Evolutionary conservation across 2,888 invertebrate genomes (phyloP).

Genomic region (Plemyria rubiginata): DNA sequence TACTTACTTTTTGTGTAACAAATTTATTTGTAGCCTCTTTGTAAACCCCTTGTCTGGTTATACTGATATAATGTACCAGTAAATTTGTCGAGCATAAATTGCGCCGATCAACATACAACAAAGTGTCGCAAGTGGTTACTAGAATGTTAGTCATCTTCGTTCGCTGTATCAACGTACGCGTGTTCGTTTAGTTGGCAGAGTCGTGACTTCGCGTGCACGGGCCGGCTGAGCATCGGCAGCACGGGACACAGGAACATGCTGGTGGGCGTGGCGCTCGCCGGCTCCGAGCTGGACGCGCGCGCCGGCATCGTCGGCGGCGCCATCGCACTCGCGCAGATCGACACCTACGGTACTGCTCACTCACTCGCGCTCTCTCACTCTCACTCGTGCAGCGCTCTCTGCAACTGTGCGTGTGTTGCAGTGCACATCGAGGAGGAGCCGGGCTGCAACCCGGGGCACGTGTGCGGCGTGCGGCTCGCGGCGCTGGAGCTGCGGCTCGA

Average conservation of each 20-base stretch:
- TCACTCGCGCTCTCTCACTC: no score
- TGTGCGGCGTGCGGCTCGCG: constrained; percentile 91
- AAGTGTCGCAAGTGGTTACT: no score
- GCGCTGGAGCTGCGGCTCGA: constrained; percentile 96
- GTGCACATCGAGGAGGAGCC: constrained; percentile 96
- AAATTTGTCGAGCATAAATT: no score
- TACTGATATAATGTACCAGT: no score
- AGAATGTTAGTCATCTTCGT: no score
- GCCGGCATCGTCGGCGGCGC: constrained; percentile 99
- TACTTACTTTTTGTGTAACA: no score
- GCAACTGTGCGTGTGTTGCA: constrained; percentile 50
- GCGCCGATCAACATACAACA: no score
- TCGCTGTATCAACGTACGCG: no score
- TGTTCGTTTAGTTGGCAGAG: constrained; percentile 91
- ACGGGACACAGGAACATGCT: constrained; percentile 97
- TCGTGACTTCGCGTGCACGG: constrained; percentile 95
- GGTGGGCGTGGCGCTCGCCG: constrained; percentile 93
- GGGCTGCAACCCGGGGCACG: constrained; percentile 95
- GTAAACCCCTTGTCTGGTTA: no score
- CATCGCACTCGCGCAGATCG: constrained; percentile 95
- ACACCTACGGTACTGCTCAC: constrained; percentile 87
- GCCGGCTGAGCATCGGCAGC: constrained; percentile 96
- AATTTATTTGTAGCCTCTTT: no score
- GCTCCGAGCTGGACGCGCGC: constrained; percentile 97
- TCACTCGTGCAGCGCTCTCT: no score